These are phyloP conservation scores for Leucoma salicis DNA, from an alignment of 2,888 invertebrate species.

Conservation along the genomic window DNA sequence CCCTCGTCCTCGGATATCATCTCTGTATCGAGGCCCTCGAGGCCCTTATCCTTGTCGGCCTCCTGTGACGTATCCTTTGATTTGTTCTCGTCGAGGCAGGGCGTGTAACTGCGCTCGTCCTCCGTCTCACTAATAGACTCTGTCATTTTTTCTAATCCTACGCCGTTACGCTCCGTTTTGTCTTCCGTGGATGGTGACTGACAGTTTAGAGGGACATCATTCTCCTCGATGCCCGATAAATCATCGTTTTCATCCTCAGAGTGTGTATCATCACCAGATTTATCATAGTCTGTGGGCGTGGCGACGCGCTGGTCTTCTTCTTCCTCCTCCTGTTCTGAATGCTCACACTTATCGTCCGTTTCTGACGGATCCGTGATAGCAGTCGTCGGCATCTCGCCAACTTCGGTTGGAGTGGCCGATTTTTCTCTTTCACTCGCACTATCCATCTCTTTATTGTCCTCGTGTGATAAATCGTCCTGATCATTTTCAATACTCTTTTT, in stretches of 20 bases:
- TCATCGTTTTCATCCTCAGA: conserved; percentile 11
- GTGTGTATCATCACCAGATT: conserved; percentile 7
- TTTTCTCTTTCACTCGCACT: background rate
- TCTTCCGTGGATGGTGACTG: conserved; percentile 7
- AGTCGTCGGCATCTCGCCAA: conserved; percentile 11
- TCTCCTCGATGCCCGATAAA: conserved; percentile 14
- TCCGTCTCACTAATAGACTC: conserved; percentile 84
- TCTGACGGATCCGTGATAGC: background rate
- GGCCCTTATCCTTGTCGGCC: conserved; percentile 61
- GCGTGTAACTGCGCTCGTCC: conserved; percentile 87
- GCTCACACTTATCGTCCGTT: conserved; percentile 18
- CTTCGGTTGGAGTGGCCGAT: conserved; percentile 3
- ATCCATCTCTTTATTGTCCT: conserved; percentile 1
- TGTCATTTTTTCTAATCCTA: conserved; percentile 76
- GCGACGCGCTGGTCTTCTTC: conserved; percentile 2
- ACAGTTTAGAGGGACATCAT: conserved; percentile 8
- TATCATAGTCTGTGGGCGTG: conserved; percentile 1
- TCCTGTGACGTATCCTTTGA: conserved; percentile 65
- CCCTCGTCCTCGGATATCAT: conserved; percentile 89
- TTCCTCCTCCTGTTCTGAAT: background rate
- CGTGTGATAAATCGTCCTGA: background rate
- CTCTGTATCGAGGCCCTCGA: conserved; percentile 86
- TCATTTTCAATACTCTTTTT: background rate
- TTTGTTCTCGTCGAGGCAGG: conserved; percentile 86
- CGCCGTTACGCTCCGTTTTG: conserved; percentile 24